Conservation (phyloP, 1,140 invertebrate species). For the Frieseomelitta varia region DNA sequence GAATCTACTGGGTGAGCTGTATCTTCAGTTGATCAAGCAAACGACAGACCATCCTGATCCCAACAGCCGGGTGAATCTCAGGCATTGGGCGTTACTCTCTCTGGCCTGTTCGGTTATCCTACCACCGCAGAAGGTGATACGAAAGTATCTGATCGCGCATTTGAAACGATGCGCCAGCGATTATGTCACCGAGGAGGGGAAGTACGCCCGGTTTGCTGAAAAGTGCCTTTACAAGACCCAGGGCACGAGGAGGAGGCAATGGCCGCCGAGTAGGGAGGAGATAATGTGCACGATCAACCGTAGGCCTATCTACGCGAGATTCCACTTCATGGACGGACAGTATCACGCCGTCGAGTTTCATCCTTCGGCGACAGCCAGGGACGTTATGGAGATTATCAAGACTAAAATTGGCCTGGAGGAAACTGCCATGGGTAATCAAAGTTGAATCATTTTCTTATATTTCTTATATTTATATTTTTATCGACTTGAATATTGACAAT, state of each 20-base stretch:
- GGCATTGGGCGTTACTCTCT: conserved; percentile 96
- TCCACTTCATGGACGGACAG: conserved; percentile 97
- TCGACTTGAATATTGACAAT: neutral
- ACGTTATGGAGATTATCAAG: conserved; percentile 94
- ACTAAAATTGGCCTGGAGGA: conserved; percentile 95
- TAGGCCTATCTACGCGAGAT: conserved; percentile 93
- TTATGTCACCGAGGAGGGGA: conserved; percentile 95
- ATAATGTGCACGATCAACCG: conserved; percentile 96
- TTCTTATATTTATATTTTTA: neutral
- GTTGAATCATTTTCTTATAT: neutral
- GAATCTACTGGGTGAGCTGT: conserved; percentile 93
- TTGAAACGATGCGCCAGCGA: conserved; percentile 94
- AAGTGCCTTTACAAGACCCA: conserved; percentile 94
- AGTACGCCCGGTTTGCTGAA: conserved; percentile 96
- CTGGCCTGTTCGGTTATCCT: conserved; percentile 93
- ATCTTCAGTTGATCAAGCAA: conserved; percentile 96
- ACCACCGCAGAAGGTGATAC: conserved; percentile 91
- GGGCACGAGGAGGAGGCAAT: conserved; percentile 92
- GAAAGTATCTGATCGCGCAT: conserved; percentile 95
- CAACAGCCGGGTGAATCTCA: conserved; percentile 91
- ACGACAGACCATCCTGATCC: conserved; percentile 96
- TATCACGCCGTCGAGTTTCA: conserved; percentile 97
- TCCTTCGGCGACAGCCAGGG: conserved; percentile 95
- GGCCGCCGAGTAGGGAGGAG: conserved; percentile 96
- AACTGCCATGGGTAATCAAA: conserved; percentile 86